Conservation (phyloP, 2,797 vertebrate species). For the Oryzias sinensis region DNA sequence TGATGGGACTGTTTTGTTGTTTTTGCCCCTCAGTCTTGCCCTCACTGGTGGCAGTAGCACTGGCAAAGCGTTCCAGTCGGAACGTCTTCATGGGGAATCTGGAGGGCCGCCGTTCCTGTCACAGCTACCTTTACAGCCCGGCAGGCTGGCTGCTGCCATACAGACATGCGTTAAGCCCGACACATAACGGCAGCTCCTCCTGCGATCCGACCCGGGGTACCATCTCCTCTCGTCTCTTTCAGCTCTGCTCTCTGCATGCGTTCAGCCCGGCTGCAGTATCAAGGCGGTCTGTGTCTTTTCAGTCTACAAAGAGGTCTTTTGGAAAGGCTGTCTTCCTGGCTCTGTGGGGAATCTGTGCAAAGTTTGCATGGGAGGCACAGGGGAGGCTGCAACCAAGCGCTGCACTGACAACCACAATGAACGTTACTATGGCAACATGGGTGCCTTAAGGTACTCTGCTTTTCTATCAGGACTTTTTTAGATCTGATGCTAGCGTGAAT, state of each 20-base stretch:
- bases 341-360: slow-evolving; percentile 85
- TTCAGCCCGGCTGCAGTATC: background rate
- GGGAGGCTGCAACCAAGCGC: slow-evolving; percentile 80
- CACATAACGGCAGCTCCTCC: slow-evolving; percentile 65
- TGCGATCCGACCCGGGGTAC: slow-evolving; percentile 85
- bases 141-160: slow-evolving; percentile 87
- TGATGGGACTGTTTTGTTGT: background rate
- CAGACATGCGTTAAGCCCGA: slow-evolving; percentile 68
- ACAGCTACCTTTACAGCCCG: slow-evolving; percentile 85
- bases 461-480: slow-evolving; percentile 1
- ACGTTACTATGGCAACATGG: slow-evolving; percentile 90
- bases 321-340: slow-evolving; percentile 92
- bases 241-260: background rate
- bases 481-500: too few relatives aligned
- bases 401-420: slow-evolving; percentile 88
- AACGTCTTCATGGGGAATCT: slow-evolving; percentile 80
- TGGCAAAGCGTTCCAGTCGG: slow-evolving; percentile 79
- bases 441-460: slow-evolving; percentile 80
- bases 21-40: slow-evolving; percentile 70
- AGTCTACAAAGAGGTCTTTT: slow-evolving; percentile 86
- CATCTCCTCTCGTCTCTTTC: background rate
- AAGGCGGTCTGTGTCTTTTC: slow-evolving; percentile 12
- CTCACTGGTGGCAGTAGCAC: slow-evolving; percentile 76
- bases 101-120: slow-evolving; percentile 83
- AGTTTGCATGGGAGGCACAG: slow-evolving; percentile 86